A percentile compares a stretch with the other conserved stretches of the same genome.
These are phyloP conservation scores for Lottia scabra DNA, from an alignment of 2,888 invertebrate species.

Conservation along the genomic window DNA sequence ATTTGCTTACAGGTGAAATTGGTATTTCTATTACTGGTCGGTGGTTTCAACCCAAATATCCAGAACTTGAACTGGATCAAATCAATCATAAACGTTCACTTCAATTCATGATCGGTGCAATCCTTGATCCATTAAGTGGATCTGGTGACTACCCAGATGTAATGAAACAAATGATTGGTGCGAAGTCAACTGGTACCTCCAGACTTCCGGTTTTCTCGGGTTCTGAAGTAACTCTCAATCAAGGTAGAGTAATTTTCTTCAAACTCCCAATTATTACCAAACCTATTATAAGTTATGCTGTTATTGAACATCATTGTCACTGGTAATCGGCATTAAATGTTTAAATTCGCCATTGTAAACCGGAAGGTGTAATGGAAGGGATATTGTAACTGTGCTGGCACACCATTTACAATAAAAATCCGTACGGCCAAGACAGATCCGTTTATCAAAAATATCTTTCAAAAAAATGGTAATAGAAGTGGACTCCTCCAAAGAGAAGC, in stretches of 20 bases:
- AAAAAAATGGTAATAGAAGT: too few species aligned
- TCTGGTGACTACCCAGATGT: slow-evolving; percentile 71
- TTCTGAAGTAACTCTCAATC: slow-evolving; percentile 31
- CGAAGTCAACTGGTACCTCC: slow-evolving; percentile 21
- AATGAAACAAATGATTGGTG: slow-evolving; percentile 41
- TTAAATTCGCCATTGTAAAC: too few species aligned
- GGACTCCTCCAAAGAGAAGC: too few species aligned
- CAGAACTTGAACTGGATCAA: not conserved
- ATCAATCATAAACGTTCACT: not conserved
- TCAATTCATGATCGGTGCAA: not conserved
- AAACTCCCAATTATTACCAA: too few species aligned
- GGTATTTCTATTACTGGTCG: not conserved
- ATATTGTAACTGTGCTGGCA: too few species aligned
- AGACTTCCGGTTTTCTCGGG: slow-evolving; percentile 41
- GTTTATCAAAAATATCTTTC: too few species aligned
- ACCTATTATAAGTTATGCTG: not conserved
- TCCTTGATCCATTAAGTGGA: not conserved
- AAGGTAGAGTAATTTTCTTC: slow-evolving; percentile 27
- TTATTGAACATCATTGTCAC: too few species aligned
- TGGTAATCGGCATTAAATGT: too few species aligned
- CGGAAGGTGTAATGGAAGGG: too few species aligned
- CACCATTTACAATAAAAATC: too few species aligned
- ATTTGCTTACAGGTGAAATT: not conserved
- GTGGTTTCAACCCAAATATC: not conserved
- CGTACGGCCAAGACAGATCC: too few species aligned